A percentile compares a stretch with the other conserved stretches of the same genome.
Conservation (phyloP, 1,140 invertebrate genomes). For the Leptopilina boulardi region DNA sequence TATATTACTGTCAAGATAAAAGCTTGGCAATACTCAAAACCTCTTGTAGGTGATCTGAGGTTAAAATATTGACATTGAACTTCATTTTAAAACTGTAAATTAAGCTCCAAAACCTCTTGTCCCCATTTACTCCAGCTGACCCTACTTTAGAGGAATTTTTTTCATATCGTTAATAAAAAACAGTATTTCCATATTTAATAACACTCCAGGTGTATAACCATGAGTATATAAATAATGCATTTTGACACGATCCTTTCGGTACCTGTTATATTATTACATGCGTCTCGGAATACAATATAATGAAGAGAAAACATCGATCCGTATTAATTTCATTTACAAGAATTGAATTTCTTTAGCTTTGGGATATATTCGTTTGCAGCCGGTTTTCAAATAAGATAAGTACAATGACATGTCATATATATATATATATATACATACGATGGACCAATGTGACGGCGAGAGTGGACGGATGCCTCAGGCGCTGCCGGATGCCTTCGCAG, state of each 20-base stretch:
- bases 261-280: not conserved
- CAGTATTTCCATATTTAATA: too few species aligned
- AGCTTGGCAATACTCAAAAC: too few species aligned
- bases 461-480: constrained; percentile 65
- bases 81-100: too few species aligned
- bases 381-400: not conserved
- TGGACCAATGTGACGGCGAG: constrained; percentile 59
- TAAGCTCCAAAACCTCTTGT: too few species aligned
- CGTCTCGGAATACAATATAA: not conserved
- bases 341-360: not conserved
- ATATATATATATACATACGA: constrained; percentile 26
- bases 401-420: constrained; percentile 43
- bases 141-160: too few species aligned
- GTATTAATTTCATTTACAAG: not conserved
- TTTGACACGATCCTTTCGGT: not conserved
- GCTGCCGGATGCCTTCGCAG: constrained; percentile 66
- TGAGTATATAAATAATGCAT: not conserved
- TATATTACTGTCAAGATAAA: too few species aligned
- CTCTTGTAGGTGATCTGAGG: too few species aligned
- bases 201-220: not conserved
- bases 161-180: too few species aligned
- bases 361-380: not conserved
- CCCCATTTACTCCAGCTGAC: too few species aligned
- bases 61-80: too few species aligned
- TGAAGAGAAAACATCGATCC: not conserved